These are phyloP conservation scores for Sebastes aleutianus DNA, from an alignment of 2,797 vertebrate species.

Conservation along the genomic window DNA sequence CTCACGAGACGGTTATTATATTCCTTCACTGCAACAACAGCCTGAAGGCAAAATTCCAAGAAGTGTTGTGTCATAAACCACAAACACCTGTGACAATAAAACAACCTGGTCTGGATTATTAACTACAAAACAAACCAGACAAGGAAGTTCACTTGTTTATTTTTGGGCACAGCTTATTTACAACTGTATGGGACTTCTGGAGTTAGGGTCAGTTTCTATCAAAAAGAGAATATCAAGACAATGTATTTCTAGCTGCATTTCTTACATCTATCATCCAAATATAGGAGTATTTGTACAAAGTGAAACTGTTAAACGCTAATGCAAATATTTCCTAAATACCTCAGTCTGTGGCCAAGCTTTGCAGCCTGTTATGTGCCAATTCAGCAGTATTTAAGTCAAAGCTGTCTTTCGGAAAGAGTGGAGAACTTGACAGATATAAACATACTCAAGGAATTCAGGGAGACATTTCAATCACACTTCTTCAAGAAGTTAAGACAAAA, in stretches of 20 bases:
- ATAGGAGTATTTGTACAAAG: background rate
- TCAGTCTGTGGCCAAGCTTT: background rate
- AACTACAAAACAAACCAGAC: background rate
- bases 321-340: background rate
- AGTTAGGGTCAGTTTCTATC: fast-evolving
- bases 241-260: background rate
- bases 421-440: background rate
- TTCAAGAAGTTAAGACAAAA: background rate
- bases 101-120: background rate
- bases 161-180: background rate
- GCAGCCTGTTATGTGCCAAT: background rate
- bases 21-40: background rate
- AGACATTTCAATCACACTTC: background rate
- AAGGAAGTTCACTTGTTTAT: background rate
- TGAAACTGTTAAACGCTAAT: background rate
- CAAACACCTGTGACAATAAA: background rate
- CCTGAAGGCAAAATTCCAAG: background rate
- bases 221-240: background rate
- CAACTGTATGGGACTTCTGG: background rate
- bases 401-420: background rate
- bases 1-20: slow-evolving; percentile 33
- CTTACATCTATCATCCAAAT: background rate
- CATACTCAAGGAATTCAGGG: background rate
- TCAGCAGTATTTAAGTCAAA: slow-evolving; percentile 6
- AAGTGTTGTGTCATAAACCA: slow-evolving; percentile 19